Evolutionary conservation across 2,888 invertebrate genomes (phyloP).

Genomic region (Bombylius discolor): DNA sequence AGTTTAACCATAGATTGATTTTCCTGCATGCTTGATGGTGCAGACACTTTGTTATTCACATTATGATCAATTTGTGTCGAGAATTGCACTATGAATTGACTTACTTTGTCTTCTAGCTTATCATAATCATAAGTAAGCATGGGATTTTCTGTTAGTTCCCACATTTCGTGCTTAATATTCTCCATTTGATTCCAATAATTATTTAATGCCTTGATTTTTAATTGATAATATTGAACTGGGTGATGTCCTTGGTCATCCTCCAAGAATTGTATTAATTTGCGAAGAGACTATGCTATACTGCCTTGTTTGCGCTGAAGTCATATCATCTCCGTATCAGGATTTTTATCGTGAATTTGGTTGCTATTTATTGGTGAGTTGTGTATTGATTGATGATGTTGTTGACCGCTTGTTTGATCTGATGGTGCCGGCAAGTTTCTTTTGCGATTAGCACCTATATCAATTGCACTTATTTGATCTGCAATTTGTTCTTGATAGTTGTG

Average conservation of each 20-base stretch:
- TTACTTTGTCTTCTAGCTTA: not conserved
- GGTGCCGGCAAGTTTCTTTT: too few species aligned
- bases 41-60: not conserved
- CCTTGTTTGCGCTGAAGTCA: not conserved
- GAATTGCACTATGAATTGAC: not conserved
- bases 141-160: not conserved
- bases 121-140: not conserved
- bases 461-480: too few species aligned
- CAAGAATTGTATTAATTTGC: not conserved
- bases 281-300: not conserved
- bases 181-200: not conserved
- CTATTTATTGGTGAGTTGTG: not conserved
- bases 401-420: too few species aligned
- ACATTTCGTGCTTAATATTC: not conserved
- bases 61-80: not conserved
- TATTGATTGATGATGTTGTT: not conserved
- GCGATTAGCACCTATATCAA: too few species aligned
- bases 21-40: not conserved
- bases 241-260: not conserved
- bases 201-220: not conserved
- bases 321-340: not conserved
- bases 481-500: too few species aligned
- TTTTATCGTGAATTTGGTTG: not conserved
- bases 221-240: not conserved
- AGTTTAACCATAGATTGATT: not conserved